Evolutionary conservation across 2,888 invertebrate genomes (phyloP).

Genomic region (Phortica magna): DNA sequence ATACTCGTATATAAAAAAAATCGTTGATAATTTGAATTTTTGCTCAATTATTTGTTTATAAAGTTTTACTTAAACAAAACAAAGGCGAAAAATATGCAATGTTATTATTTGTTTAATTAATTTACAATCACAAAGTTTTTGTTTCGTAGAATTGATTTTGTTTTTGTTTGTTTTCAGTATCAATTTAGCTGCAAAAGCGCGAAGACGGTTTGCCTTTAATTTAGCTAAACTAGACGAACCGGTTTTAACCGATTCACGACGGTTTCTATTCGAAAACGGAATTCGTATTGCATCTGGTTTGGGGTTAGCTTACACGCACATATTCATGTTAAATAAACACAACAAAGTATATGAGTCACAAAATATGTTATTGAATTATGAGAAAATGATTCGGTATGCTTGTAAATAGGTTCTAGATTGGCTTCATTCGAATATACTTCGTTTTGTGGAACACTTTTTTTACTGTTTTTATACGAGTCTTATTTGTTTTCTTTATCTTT

Average conservation of each 20-base stretch:
- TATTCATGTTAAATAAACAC: neutral
- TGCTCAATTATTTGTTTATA: neutral
- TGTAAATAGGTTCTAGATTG: neutral
- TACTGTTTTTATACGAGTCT: neutral
- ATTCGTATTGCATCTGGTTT: neutral
- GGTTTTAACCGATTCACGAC: neutral
- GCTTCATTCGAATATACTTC: neutral
- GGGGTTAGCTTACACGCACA: neutral
- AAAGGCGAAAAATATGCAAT: constrained; percentile 50
- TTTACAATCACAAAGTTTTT: constrained; percentile 68
- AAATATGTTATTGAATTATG: neutral
- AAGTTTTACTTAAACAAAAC: neutral
- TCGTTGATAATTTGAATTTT: neutral
- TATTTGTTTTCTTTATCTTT: constrained; percentile 25
- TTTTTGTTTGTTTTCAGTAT: constrained; percentile 43
- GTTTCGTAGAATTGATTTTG: constrained; percentile 36
- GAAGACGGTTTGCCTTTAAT: constrained; percentile 41
- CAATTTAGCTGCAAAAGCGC: constrained; percentile 33
- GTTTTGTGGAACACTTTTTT: neutral
- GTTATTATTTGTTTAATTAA: constrained; percentile 61
- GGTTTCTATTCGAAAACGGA: neutral
- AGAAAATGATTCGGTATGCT: neutral
- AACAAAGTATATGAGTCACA: neutral
- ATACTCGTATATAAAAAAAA: too few species aligned
- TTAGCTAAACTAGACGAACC: constrained; percentile 11